phyloP scores from a whole-genome alignment of 2,888 invertebrate species.

The Callyntrura sp. region DNA sequence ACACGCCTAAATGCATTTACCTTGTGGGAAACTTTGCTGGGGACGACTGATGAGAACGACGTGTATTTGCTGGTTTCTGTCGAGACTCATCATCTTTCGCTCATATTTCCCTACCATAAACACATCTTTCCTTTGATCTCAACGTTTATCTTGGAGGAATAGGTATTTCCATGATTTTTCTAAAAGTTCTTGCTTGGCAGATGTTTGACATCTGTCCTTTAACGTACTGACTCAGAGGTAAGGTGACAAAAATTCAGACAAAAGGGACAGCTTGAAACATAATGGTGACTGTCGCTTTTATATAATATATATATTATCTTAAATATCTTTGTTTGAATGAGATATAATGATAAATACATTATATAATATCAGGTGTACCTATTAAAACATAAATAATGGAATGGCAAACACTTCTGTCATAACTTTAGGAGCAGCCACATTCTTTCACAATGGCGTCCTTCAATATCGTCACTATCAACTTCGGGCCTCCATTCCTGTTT shows the following conservation, averaged over 20 bases:
- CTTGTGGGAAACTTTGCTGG: conserved; percentile 27
- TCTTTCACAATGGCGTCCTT: conserved; percentile 83
- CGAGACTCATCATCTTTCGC: background rate
- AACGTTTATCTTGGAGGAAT: conserved; percentile 2
- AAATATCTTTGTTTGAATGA: conserved; percentile 59
- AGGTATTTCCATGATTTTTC: conserved; percentile 17
- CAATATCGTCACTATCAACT: conserved; percentile 82
- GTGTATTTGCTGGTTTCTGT: conserved; percentile 2
- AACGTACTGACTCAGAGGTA: conserved; percentile 23
- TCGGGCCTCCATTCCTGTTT: conserved; percentile 76
- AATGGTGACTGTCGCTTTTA: conserved; percentile 21
- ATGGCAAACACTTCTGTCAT: conserved; percentile 61
- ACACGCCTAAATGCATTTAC: background rate
- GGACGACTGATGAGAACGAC: background rate
- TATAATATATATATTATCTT: conserved; percentile 31
- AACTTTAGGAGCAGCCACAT: conserved; percentile 83
- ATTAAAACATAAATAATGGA: conserved; percentile 67
- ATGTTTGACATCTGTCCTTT: conserved; percentile 25
- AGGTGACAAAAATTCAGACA: conserved; percentile 53
- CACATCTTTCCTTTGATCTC: conserved; percentile 12
- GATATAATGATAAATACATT: conserved; percentile 67
- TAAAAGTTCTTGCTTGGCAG: conserved; percentile 22
- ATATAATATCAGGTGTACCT: conserved; percentile 55
- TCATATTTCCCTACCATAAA: background rate
- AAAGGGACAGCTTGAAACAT: conserved; percentile 40